These are phyloP conservation scores for Glossophaga mutica DNA, from an alignment of 2,797 vertebrate species.

Conservation along the genomic window DNA sequence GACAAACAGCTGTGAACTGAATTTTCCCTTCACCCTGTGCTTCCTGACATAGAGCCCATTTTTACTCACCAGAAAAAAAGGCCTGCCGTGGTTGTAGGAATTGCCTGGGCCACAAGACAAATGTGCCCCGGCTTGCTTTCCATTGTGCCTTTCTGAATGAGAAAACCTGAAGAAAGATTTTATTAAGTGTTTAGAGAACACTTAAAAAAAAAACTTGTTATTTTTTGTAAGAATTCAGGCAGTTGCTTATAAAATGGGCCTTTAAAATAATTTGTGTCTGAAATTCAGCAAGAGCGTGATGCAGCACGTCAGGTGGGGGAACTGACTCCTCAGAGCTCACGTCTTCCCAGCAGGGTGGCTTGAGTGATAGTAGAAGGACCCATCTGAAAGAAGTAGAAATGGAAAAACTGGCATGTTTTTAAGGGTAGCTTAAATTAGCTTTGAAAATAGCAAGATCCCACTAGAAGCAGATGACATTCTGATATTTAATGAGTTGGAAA, in stretches of 20 bases:
- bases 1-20: background rate
- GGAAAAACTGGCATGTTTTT: background rate
- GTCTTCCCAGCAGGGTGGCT: background rate
- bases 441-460: slow-evolving; percentile 15
- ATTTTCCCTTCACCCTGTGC: background rate
- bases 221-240: slow-evolving; percentile 35
- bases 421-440: background rate
- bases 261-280: slow-evolving; percentile 46
- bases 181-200: slow-evolving; percentile 25
- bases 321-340: background rate
- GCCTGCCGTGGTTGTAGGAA: background rate
- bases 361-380: background rate
- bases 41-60: background rate
- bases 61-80: background rate
- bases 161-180: slow-evolving; percentile 14
- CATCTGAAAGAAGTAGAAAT: background rate
- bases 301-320: background rate
- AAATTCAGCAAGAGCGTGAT: slow-evolving; percentile 23
- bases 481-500: background rate
- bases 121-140: background rate
- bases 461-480: background rate
- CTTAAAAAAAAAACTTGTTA: background rate
- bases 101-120: background rate
- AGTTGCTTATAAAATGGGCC: slow-evolving; percentile 32
- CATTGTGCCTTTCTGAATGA: background rate